phyloP scores from a whole-genome alignment of 92 coral and sea anemone species.

The Porites lobata region DNA sequence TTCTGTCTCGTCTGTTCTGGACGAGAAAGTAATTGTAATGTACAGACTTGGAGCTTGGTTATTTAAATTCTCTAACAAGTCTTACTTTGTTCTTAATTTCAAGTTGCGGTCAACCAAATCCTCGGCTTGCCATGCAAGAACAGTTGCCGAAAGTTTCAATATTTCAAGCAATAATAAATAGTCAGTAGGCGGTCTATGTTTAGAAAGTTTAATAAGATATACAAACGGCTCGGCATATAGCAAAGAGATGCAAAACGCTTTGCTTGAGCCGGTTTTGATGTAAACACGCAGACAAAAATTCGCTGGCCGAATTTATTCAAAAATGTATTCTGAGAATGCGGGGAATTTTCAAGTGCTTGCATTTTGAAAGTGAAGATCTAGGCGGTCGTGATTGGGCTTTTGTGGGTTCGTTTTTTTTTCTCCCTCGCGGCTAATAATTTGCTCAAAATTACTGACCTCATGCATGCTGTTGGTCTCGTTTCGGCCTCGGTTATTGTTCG shows the following conservation, averaged over 20 bases:
- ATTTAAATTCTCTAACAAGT: not conserved
- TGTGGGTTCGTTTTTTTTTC: not conserved
- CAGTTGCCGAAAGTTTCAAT: conserved; percentile 85
- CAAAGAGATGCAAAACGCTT: conserved; percentile 75
- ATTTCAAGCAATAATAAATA: conserved; percentile 88
- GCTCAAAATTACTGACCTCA: conserved; percentile 75
- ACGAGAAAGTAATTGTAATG: conserved; percentile 4
- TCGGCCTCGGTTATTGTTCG: conserved; percentile 87
- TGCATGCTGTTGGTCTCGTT: conserved; percentile 81
- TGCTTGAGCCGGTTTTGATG: conserved; percentile 68
- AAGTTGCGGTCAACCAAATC: conserved; percentile 30
- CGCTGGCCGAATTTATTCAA: conserved; percentile 3
- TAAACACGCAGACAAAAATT: conserved; percentile 40
- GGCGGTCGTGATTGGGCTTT: not conserved
- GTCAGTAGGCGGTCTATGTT: conserved; percentile 99
- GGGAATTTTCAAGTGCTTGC: conserved; percentile 29
- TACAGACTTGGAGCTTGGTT: not conserved
- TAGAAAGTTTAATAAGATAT: conserved; percentile 94
- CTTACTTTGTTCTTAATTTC: not conserved
- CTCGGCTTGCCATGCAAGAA: not conserved
- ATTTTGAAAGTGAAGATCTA: not conserved
- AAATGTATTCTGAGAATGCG: conserved; percentile 12
- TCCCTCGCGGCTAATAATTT: conserved; percentile 31
- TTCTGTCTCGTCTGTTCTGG: conserved; percentile 15
- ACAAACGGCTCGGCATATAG: conserved; percentile 89